Evolutionary conservation across 2,797 vertebrate genomes (phyloP), one percentile per base, ranked within the genome.

Genomic region (Pseudochromis fuscus): DNA sequence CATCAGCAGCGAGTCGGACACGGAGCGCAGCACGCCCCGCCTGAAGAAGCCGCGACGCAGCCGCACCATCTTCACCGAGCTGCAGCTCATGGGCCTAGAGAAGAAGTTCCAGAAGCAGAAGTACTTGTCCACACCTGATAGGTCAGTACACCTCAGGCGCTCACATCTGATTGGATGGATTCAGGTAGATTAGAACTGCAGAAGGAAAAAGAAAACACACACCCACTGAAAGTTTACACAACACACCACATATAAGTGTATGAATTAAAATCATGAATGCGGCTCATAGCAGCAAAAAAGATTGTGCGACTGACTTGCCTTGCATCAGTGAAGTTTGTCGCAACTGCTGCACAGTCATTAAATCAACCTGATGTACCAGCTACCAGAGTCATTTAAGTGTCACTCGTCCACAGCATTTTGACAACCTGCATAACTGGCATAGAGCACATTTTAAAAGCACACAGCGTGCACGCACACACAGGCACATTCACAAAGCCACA

Each of bases 41-140:
- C 93, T 95, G 9, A 99, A 98, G 89, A 99, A 98, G 81, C 96
- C 96, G 0, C 96, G 98, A 0, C 95, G 98, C 37, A 98, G 97
- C 27, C 95, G 98, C 55, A 99, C 98, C 89, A 99, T 99, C 91
- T 99, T 99, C 92, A 98, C 98, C 0, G 98, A 99, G 89, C 92
- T 98, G 75, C 98, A 99, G 93, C 96, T 99, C 61, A 96, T 99
- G 96, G 98, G 98, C 61, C 92, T 99, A 82, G 98, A 99, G 94
- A 99, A 98, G 91, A 99, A 99, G 82, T 99, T 99, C 88, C 98
- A 98, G 94, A 99, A 97, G 89, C 98, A 99, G 93, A 99, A 99
- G 89, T 99, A 99, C 84, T 91, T 99, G 38, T 99, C 98, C 38
- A 99, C 98, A 0, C 98, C 98, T 0, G 98, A 99, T 86, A 97